Evolutionary conservation across 2,797 vertebrate genomes (phyloP).

Genomic region (Brachyalestes nurse): DNA sequence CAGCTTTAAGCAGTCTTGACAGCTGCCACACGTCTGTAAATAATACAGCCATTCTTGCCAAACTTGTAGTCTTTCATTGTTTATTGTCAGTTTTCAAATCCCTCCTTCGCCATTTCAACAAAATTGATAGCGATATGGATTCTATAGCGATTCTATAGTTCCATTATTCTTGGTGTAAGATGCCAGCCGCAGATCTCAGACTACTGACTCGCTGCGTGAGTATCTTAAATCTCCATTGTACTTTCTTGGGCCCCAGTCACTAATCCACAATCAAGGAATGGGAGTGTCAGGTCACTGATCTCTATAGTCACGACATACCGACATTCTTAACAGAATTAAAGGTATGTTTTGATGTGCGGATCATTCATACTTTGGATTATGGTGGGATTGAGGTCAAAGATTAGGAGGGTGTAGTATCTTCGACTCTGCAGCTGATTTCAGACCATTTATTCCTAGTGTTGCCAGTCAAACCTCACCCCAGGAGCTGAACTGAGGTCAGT

Average conservation of each 20-base stretch:
- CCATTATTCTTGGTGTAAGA: background rate
- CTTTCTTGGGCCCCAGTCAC: slow-evolving; percentile 11
- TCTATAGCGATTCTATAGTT: background rate
- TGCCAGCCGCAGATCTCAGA: background rate
- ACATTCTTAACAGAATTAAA: slow-evolving; percentile 51
- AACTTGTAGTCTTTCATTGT: slow-evolving; percentile 10
- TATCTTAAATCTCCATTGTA: slow-evolving; percentile 4
- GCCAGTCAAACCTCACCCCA: background rate
- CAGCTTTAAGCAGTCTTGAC: slow-evolving; percentile 32
- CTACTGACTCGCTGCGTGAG: background rate
- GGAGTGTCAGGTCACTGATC: slow-evolving; percentile 17
- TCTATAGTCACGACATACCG: slow-evolving; percentile 27
- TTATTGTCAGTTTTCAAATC: background rate
- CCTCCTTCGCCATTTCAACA: too few species aligned
- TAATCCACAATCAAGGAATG: slow-evolving; percentile 20
- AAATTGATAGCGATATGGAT: background rate
- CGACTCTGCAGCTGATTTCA: slow-evolving; percentile 49
- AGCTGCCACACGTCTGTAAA: background rate
- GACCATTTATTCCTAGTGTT: slow-evolving; percentile 1
- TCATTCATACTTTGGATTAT: slow-evolving; percentile 60
- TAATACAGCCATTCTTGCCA: background rate
- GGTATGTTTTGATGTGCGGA: slow-evolving; percentile 48
- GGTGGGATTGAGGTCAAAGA: slow-evolving; percentile 64
- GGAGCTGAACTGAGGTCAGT: slow-evolving; percentile 10
- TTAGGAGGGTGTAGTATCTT: slow-evolving; percentile 50